Percentiles rank a stretch among this genome's conserved stretches.
These are phyloP conservation scores for Lutjanus argentimaculatus DNA, from an alignment of 2,797 vertebrate species.

Conservation along the genomic window DNA sequence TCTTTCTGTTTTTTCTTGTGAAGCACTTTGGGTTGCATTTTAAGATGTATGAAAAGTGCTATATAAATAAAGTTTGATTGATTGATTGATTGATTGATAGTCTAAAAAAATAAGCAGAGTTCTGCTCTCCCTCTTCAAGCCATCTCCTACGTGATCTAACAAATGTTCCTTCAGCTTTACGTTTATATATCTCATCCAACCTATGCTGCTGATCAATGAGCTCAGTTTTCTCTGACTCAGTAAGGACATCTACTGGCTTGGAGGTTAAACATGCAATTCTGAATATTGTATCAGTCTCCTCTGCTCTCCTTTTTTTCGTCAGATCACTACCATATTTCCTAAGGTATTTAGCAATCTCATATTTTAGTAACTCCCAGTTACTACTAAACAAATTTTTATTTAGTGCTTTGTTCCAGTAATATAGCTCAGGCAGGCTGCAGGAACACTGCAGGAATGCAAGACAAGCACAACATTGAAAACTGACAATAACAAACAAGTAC, in stretches of 20 bases:
- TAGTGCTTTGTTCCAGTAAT: background rate
- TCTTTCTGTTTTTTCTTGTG: too few species aligned
- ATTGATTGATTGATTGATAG: too few species aligned
- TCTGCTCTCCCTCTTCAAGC: background rate
- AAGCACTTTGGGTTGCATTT: too few species aligned
- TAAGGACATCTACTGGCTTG: background rate
- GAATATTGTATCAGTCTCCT: background rate
- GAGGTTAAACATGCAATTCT: background rate
- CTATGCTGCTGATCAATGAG: background rate
- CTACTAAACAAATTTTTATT: background rate
- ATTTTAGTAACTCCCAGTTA: background rate
- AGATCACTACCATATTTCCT: background rate
- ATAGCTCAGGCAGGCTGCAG: too few species aligned
- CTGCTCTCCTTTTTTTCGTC: background rate
- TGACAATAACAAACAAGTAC: too few species aligned
- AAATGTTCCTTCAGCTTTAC: background rate
- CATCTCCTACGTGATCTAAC: background rate
- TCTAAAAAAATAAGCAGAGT: background rate
- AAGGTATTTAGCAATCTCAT: background rate
- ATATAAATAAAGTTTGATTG: too few species aligned
- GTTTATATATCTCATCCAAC: background rate
- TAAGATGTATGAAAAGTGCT: too few species aligned
- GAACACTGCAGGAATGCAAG: too few species aligned
- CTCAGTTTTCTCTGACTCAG: background rate
- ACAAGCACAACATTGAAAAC: too few species aligned